Conservation (phyloP, 2,113 vertebrate species). For the Chloroceryle aenea region DNA sequence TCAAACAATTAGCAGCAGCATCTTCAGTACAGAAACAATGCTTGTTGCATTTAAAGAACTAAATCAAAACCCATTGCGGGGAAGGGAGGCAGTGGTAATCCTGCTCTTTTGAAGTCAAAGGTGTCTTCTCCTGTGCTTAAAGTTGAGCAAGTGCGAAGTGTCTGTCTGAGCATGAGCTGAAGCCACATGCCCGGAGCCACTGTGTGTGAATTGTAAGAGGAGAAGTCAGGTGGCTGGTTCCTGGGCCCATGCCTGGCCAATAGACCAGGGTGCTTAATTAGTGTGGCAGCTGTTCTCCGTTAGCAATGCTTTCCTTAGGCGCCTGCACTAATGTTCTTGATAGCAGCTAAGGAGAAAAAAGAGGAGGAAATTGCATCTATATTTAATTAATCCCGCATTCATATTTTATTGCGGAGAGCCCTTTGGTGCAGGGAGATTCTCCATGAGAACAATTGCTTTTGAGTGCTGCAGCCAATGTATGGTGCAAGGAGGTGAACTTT, state of each 20-base stretch:
- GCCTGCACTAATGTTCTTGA: slow-evolving; percentile 41
- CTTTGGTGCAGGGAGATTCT: slow-evolving; percentile 32
- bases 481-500: neutral
- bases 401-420: slow-evolving; percentile 61
- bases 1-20: neutral
- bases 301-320: slow-evolving; percentile 50
- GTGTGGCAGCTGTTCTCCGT: slow-evolving; percentile 2
- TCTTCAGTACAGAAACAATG: neutral
- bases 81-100: neutral
- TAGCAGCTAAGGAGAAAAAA: slow-evolving; percentile 43
- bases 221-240: neutral
- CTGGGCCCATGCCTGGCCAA: neutral
- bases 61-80: rapidly evolving
- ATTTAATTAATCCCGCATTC: slow-evolving; percentile 65
- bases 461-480: neutral
- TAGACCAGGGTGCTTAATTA: neutral
- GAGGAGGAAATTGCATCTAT: slow-evolving; percentile 63
- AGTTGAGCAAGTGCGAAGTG: rapidly evolving
- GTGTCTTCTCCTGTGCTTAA: neutral
- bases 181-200: neutral
- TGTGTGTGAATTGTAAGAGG: neutral
- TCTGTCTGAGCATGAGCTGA: neutral
- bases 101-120: rapidly evolving
- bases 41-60: neutral
- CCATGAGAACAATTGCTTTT: slow-evolving; percentile 17